A percentile compares a stretch with the other conserved stretches of the same genome.
phyloP scores from a whole-genome alignment of 1,140 invertebrate genomes.

The Microplitis demolitor region DNA sequence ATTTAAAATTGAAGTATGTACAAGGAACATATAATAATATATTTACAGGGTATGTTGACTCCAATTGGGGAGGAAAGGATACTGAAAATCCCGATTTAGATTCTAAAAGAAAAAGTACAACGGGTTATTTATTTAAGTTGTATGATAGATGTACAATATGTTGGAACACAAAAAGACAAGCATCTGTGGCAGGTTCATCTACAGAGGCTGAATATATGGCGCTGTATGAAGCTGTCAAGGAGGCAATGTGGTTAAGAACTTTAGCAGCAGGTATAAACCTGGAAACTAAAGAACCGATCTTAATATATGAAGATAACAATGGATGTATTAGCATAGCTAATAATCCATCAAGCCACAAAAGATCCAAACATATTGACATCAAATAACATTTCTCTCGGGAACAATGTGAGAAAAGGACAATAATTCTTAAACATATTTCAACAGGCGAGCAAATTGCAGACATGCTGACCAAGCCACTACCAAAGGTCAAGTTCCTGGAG shows the following conservation, averaged over 20 bases:
- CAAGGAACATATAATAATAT: slow-evolving; percentile 2
- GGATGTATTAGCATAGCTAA: slow-evolving; percentile 23
- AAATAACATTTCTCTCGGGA: slow-evolving; percentile 21
- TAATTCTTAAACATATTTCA: slow-evolving; percentile 51
- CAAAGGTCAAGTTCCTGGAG: slow-evolving; percentile 36
- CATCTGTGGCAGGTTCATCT: neutral
- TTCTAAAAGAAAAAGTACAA: neutral
- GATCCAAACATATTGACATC: slow-evolving; percentile 19
- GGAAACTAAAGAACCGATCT: neutral
- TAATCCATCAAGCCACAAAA: slow-evolving; percentile 12
- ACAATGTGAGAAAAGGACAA: slow-evolving; percentile 20
- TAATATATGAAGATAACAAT: slow-evolving; percentile 14
- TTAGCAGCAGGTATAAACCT: slow-evolving; percentile 10
- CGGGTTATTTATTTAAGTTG: neutral
- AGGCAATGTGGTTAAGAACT: neutral
- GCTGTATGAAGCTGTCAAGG: neutral
- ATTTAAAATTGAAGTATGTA: slow-evolving; percentile 41
- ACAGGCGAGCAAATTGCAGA: slow-evolving; percentile 56
- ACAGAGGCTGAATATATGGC: slow-evolving; percentile 10
- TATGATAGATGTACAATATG: neutral
- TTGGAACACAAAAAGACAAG: neutral
- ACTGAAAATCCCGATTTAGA: neutral
- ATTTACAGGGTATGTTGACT: slow-evolving; percentile 18
- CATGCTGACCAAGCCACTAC: slow-evolving; percentile 33
- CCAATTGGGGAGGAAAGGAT: slow-evolving; percentile 3